Evolutionary conservation across 2,797 vertebrate genomes (phyloP), one percentile per base, ranked within the genome.

Genomic region (Rhinoraja longicauda): DNA sequence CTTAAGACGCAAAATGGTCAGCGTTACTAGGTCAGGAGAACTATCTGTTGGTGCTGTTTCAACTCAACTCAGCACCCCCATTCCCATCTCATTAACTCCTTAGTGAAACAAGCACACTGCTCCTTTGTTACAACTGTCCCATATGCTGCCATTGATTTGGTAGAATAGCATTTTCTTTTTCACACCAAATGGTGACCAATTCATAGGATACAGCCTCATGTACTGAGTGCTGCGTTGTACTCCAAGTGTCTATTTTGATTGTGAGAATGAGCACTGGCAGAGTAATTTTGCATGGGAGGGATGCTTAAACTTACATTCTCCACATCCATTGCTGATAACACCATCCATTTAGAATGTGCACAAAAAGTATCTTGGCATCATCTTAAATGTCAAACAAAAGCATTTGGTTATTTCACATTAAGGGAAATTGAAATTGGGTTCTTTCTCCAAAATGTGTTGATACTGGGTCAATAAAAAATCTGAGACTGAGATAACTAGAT

Each of bases 1-100:
- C 67, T 93, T 96, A 94, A 93, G 21, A 45, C 29, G 53, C 88
- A 72, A 36, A 70, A 70, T 90, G 64, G 8, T 72, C 36, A 90
- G 24, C 73, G 45, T 75, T 36, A 21, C 70, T 70, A 26, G 36
- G 45, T 53, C 26, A 29, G 4, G 90, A 53, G 90, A 75, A 36
- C 39, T 1, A n/a, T 75, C 45, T 53, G 32, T 1, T 75, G 70
- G 6, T 92, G 26, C 90, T 75, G 15, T 10, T 82, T 62, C 57
- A 36, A 91, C 39, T 53, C 36, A 13, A 10, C 90, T 73, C 90
- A 91, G 36, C 36, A 45, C 21, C 53, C 29, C 13, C 26, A 15
- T 86, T 73, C 19, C 45, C 1, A 1, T 29, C 24, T 45, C 24
- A 73, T 45, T 45, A 39, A 26, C 90, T 29, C 21, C 21, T 72